These are phyloP conservation scores for Dromas ardeola DNA, from an alignment of 2,113 vertebrate genomes.

Conservation along the genomic window DNA sequence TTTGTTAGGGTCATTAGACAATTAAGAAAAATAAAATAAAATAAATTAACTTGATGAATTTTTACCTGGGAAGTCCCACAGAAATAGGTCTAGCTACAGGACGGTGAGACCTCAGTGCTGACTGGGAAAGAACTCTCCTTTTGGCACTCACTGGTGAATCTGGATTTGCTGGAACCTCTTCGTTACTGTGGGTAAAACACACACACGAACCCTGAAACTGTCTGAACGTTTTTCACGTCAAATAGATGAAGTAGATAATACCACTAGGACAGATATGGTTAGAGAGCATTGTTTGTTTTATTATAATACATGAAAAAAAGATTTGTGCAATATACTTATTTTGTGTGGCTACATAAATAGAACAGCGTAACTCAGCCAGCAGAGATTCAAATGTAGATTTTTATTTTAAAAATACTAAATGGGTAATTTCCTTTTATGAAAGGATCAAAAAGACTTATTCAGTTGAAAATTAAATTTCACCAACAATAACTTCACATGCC, in stretches of 20 bases:
- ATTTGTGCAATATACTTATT: background rate
- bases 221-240: background rate
- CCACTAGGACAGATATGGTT: accelerated
- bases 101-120: slow-evolving; percentile 91
- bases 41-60: background rate
- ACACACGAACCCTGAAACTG: background rate
- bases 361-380: background rate
- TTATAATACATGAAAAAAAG: background rate
- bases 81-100: slow-evolving; percentile 91
- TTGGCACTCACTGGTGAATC: slow-evolving; percentile 84
- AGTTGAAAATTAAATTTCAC: background rate
- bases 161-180: slow-evolving; percentile 70
- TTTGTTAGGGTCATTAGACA: background rate
- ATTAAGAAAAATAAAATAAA: background rate
- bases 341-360: background rate
- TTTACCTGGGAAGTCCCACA: slow-evolving; percentile 85
- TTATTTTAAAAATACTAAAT: background rate
- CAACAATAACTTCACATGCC: background rate
- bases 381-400: background rate
- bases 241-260: background rate
- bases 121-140: slow-evolving; percentile 88
- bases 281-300: accelerated
- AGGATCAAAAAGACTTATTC: background rate
- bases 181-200: slow-evolving; percentile 57
- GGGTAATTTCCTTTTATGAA: background rate